A percentile compares a stretch with the other conserved stretches of the same genome.
These are phyloP conservation scores for Siniperca undulata DNA, from an alignment of 2,797 vertebrate genomes.

Conservation along the genomic window DNA sequence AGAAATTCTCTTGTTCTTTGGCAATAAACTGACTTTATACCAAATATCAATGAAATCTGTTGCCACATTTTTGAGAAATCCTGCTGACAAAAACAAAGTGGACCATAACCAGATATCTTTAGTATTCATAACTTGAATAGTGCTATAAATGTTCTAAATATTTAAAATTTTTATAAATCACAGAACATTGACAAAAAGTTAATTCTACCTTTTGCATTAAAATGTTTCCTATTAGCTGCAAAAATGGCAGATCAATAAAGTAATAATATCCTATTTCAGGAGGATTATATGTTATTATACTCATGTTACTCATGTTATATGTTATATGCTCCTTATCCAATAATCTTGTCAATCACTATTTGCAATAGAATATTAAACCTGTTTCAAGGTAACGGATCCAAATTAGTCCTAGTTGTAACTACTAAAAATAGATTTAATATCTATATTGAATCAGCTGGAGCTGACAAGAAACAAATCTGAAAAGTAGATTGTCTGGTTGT, in stretches of 20 bases:
- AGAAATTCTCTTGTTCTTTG: background rate
- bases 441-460: background rate
- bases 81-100: background rate
- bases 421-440: too few relatives aligned
- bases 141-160: background rate
- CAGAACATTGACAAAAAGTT: background rate
- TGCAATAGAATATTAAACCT: background rate
- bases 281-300: background rate
- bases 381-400: background rate
- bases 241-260: background rate
- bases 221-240: background rate
- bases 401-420: too few relatives aligned
- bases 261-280: background rate
- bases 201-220: background rate
- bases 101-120: background rate
- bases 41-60: background rate
- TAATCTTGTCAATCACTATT: background rate
- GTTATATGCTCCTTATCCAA: background rate
- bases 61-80: slow-evolving; percentile 1
- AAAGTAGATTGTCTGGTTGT: background rate
- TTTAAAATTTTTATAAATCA: background rate
- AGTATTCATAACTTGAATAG: background rate
- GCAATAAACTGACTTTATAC: background rate
- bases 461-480: background rate
- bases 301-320: too few relatives aligned